Evolutionary conservation across 2,888 invertebrate species (phyloP), one percentile per base, ranked within the genome.

Genomic region (Harpalus rubripes): DNA sequence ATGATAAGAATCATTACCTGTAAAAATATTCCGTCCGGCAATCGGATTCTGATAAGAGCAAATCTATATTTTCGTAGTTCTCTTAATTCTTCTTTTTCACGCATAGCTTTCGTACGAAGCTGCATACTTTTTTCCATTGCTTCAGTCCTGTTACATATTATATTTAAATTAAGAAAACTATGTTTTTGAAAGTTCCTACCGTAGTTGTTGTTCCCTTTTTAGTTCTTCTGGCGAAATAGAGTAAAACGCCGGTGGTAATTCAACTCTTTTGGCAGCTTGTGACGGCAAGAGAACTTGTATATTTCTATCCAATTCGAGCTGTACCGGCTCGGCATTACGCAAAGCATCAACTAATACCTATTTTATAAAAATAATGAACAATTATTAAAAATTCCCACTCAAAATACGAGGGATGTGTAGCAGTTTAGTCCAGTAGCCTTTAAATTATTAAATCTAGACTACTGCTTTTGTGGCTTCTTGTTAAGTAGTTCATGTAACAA

Each of bases 21-120:
- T 86, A 98, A 91, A 85, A 96, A 93, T 87, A 96, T 93, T 0
- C 96, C 96, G 91, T 98, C 97, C 0, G 98, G 98, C 90, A 99
- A 97, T 81, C 97, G 93, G 56, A 99, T 92, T 87, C 98, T 92
- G 85, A 99, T 95, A 76, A 98, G 92, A 1, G 96, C 94, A 90
- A 96, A 99, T 89, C 95, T 95, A 90, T 98, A 98, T 91, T 95
- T 95, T 82, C 96, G 93, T 90, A 96, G 93, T 88, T 96, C 96
- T 79, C 96, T 92, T 86, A 95, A 91, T 89, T 97, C 97, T 86
- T 98, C 98, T 86, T 96, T 96, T 89, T 98, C 98, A 22, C 98
- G 92, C 98, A 99, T 99, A 1, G 98, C 98, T 90, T 98, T 98
- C 0, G 99, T 99, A 88, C 97, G 93, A 7, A 99, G 92, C 92